These are phyloP conservation scores for Arbacia lixula DNA, from an alignment of 53 echinoderm and acorn worm genomes.

Conservation along the genomic window DNA sequence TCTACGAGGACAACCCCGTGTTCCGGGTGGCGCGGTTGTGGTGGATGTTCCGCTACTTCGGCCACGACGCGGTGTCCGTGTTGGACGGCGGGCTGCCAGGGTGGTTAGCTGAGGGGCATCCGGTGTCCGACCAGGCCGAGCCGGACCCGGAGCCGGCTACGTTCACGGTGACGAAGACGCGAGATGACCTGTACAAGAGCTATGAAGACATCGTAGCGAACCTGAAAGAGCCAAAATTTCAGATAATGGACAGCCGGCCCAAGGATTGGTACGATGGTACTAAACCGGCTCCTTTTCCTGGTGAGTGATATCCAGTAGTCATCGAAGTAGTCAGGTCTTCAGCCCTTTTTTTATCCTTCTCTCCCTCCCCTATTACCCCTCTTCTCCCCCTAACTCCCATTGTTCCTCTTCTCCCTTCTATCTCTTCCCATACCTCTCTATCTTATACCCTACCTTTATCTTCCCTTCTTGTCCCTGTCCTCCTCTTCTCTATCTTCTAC, in stretches of 20 bases:
- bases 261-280: slow-evolving; percentile 71
- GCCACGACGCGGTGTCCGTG: slow-evolving; percentile 81
- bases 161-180: slow-evolving; percentile 38
- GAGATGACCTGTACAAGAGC: slow-evolving; percentile 39
- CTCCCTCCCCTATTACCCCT: not conserved
- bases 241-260: slow-evolving; percentile 80
- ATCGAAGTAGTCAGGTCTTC: not conserved
- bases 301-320: slow-evolving; percentile 34
- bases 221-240: slow-evolving; percentile 56
- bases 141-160: not conserved
- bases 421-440: not conserved
- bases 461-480: not conserved
- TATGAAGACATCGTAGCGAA: slow-evolving; percentile 64
- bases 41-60: slow-evolving; percentile 94
- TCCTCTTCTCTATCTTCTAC: not conserved
- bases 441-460: not conserved
- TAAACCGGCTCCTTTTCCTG: slow-evolving; percentile 61
- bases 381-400: not conserved
- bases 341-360: not conserved
- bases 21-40: slow-evolving; percentile 78
- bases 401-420: not conserved
- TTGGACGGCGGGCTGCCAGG: slow-evolving; percentile 84
- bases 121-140: not conserved
- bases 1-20: slow-evolving; percentile 83
- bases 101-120: slow-evolving; percentile 72